Percentiles rank a stretch among this genome's conserved stretches.
Conservation (phyloP, 92 coral and sea anemone species). For the Desmophyllum pertusum region DNA sequence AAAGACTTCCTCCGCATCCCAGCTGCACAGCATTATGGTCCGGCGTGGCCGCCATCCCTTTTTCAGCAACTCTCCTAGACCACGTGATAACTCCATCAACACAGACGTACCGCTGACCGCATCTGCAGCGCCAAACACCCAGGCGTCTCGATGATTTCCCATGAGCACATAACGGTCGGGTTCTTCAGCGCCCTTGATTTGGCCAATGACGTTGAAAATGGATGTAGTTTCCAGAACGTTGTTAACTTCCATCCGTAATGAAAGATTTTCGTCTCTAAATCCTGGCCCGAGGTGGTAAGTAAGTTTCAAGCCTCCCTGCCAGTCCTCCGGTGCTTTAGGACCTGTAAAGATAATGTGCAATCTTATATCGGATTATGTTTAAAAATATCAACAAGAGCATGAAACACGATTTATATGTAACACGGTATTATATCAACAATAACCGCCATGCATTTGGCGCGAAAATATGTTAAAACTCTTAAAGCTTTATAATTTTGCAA, state of each 20-base stretch:
- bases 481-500: too few relatives aligned
- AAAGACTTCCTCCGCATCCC: constrained; percentile 96
- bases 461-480: too few relatives aligned
- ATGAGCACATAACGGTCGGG: constrained; percentile 98
- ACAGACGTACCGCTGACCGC: constrained; percentile 91
- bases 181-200: constrained; percentile 81
- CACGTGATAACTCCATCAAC: constrained; percentile 96
- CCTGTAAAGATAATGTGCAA: constrained; percentile 51
- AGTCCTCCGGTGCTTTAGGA: constrained; percentile 63
- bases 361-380: neutral
- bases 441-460: too few relatives aligned
- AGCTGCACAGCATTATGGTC: constrained; percentile 92
- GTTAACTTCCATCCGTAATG: constrained; percentile 64
- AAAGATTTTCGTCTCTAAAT: constrained; percentile 56
- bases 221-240: constrained; percentile 53
- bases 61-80: constrained; percentile 79
- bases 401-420: neutral
- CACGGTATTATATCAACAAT: neutral
- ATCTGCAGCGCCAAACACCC: constrained; percentile 97
- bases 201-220: constrained; percentile 86
- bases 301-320: constrained; percentile 76
- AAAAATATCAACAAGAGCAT: neutral
- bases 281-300: constrained; percentile 87
- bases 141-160: constrained; percentile 98
- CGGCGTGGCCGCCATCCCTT: constrained; percentile 96